These are phyloP conservation scores for Uria aalge DNA, from an alignment of 2,113 vertebrate species.

Conservation along the genomic window DNA sequence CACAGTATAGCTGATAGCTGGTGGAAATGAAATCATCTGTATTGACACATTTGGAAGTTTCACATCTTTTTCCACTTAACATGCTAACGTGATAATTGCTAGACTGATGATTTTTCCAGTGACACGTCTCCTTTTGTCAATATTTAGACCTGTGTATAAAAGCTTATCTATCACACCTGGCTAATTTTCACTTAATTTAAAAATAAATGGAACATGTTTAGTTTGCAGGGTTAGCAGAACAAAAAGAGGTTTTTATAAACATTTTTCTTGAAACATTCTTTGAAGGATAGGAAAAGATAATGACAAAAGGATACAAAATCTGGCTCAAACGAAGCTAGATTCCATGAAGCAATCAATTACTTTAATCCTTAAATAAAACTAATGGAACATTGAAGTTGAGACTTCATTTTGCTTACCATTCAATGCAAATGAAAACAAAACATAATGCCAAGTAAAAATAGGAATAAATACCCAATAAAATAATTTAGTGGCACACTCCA, in stretches of 20 bases:
- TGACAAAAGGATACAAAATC: conserved; percentile 39
- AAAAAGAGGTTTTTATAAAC: conserved; percentile 67
- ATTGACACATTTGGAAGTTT: conserved; percentile 83
- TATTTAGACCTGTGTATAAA: conserved; percentile 85
- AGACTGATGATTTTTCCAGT: conserved; percentile 83
- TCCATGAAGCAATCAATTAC: not conserved
- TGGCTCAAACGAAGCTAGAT: not conserved
- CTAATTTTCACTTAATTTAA: conserved; percentile 84
- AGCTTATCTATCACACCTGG: conserved; percentile 84
- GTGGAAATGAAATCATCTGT: conserved; percentile 83
- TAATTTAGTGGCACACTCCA: not conserved
- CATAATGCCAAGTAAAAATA: not conserved
- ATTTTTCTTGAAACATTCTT: conserved; percentile 64
- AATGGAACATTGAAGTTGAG: not conserved
- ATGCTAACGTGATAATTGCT: conserved; percentile 84
- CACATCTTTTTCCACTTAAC: conserved; percentile 82
- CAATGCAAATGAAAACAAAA: not conserved
- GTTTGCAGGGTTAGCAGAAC: conserved; percentile 73
- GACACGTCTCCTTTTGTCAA: conserved; percentile 82
- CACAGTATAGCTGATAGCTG: conserved; percentile 76
- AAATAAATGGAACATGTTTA: conserved; percentile 81
- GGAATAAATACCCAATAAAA: not conserved
- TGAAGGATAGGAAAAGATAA: conserved; percentile 43
- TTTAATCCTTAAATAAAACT: conserved; percentile 21
- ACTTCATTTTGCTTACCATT: not conserved